Conservation (phyloP, 2,888 invertebrate genomes). For the Maniola hyperantus region DNA sequence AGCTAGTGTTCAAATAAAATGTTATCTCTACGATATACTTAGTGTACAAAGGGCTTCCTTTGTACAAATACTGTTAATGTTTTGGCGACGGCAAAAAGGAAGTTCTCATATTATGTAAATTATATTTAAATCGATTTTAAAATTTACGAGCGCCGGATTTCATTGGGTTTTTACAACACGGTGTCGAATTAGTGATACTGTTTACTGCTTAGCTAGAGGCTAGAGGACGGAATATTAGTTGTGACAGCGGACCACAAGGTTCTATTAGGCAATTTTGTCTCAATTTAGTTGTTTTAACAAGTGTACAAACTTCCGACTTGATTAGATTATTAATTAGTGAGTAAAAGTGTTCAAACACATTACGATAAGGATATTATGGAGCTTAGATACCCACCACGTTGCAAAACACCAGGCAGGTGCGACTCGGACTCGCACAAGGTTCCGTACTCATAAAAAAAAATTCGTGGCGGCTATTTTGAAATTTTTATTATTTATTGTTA, state of each 20-base stretch:
- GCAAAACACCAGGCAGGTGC: too few species aligned
- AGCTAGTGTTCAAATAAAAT: not conserved
- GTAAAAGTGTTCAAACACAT: not conserved
- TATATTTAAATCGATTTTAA: slow-evolving; percentile 13
- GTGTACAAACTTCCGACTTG: not conserved
- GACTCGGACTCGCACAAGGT: too few species aligned
- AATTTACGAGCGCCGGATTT: slow-evolving; percentile 18
- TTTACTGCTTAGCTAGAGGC: too few species aligned
- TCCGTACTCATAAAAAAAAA: too few species aligned
- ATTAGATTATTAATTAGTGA: not conserved
- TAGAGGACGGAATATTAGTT: not conserved
- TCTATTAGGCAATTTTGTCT: not conserved
- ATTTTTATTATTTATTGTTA: too few species aligned
- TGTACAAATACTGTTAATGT: not conserved
- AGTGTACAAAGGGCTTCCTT: slow-evolving; percentile 3
- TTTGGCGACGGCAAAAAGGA: not conserved
- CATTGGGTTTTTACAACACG: slow-evolving; percentile 15
- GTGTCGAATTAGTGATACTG: not conserved
- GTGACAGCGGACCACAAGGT: not conserved
- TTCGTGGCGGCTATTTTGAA: too few species aligned
- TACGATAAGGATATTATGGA: not conserved
- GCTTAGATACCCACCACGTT: not conserved
- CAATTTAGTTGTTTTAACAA: not conserved
- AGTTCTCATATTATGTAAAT: slow-evolving; percentile 1
- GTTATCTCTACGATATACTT: not conserved